Evolutionary conservation across 2,113 vertebrate species (phyloP).

Genomic region (Hippopotamus amphibius): DNA sequence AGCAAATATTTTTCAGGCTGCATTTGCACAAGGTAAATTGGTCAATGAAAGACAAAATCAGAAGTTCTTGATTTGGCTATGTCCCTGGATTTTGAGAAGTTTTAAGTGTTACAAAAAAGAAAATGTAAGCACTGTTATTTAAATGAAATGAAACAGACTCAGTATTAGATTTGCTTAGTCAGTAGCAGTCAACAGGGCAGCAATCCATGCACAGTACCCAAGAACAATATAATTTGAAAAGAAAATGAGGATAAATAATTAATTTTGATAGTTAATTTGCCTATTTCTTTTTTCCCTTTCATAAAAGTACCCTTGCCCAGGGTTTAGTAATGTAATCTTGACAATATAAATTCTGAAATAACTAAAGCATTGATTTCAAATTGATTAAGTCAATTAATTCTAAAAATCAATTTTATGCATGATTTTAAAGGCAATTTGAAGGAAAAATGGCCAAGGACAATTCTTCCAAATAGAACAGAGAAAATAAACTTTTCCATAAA

Average conservation of each 20-base stretch:
- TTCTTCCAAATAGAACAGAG: constrained; percentile 8
- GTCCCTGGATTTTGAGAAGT: background rate
- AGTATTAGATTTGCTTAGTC: background rate
- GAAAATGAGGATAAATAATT: constrained; percentile 46
- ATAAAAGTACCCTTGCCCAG: background rate
- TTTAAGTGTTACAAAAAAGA: background rate
- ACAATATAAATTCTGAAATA: constrained; percentile 26
- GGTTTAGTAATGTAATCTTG: constrained; percentile 8
- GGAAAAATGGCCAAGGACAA: constrained; percentile 17
- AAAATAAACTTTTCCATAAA: constrained; percentile 39
- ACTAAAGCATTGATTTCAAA: constrained; percentile 2
- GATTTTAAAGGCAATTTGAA: constrained; percentile 46
- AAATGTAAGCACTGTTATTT: background rate
- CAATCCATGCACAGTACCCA: background rate
- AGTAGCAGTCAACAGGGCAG: background rate
- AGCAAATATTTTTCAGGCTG: background rate
- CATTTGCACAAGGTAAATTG: background rate
- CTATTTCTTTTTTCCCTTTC: constrained; percentile 28
- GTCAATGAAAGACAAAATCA: constrained; percentile 5
- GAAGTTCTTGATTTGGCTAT: background rate
- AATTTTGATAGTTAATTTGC: constrained; percentile 3
- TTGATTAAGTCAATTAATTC: background rate
- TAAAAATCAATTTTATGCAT: background rate
- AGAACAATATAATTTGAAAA: background rate
- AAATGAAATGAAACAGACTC: constrained; percentile 3